A percentile compares a stretch with the other conserved stretches of the same genome.
phyloP scores from a whole-genome alignment of 2,113 vertebrate species.

The Hippoglossus stenolepis region DNA sequence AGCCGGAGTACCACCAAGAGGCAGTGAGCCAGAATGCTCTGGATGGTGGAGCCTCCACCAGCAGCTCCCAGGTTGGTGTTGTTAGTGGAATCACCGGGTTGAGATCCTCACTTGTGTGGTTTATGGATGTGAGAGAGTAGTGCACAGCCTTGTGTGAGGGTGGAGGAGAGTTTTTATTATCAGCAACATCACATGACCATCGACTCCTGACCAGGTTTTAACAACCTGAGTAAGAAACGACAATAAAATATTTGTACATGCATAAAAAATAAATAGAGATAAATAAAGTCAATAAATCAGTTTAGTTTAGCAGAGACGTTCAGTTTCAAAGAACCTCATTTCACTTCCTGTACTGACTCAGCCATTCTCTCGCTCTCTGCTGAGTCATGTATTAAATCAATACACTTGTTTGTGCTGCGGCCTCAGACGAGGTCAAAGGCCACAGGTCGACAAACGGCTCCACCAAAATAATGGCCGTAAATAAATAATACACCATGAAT shows the following conservation, averaged over 20 bases:
- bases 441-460: background rate
- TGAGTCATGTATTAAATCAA: too few species aligned
- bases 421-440: background rate
- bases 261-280: background rate
- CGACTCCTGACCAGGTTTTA: too few species aligned
- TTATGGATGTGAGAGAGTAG: too few species aligned
- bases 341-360: background rate
- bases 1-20: too few species aligned
- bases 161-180: background rate
- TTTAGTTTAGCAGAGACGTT: too few species aligned
- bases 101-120: too few species aligned
- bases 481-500: slow-evolving; percentile 19
- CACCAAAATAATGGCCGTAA: background rate
- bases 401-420: too few species aligned
- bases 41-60: too few species aligned
- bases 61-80: too few species aligned
- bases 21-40: too few species aligned
- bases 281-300: background rate
- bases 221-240: background rate
- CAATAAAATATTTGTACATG: background rate
- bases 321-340: background rate
- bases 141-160: too few species aligned
- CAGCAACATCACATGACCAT: background rate
- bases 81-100: too few species aligned
- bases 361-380: background rate